Conservation (phyloP, 2,113 vertebrate species). For the Nothocercus julius region DNA sequence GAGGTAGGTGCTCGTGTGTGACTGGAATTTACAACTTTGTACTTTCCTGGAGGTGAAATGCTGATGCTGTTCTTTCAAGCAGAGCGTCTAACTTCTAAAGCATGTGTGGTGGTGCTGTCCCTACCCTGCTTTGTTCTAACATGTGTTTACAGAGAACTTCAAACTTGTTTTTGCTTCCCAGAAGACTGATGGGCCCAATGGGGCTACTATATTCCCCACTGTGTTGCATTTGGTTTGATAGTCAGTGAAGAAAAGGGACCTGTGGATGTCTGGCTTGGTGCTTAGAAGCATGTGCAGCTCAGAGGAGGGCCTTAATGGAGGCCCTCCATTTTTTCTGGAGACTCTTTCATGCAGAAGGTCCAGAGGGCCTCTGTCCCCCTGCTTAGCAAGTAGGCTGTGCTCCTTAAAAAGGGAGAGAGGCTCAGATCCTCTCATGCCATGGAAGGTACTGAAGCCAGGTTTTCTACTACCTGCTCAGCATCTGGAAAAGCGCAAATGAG, state of each 20-base stretch:
- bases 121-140: neutral
- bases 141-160: neutral
- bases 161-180: neutral
- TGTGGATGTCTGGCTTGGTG: neutral
- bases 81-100: neutral
- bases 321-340: accelerated
- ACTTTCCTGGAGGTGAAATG: neutral
- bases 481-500: neutral
- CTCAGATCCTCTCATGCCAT: neutral
- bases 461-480: neutral
- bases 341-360: neutral
- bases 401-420: neutral
- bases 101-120: accelerated
- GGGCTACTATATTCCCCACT: neutral
- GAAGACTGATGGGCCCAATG: neutral
- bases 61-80: neutral
- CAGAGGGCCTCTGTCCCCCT: neutral
- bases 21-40: neutral
- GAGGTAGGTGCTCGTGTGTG: accelerated
- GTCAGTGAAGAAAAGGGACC: neutral
- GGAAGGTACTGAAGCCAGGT: neutral
- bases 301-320: neutral
- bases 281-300: neutral
- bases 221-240: neutral
- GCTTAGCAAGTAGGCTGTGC: neutral